A percentile compares a stretch with the other conserved stretches of the same genome.
phyloP scores from a whole-genome alignment of 2,113 vertebrate species.

The Morone saxatilis region DNA sequence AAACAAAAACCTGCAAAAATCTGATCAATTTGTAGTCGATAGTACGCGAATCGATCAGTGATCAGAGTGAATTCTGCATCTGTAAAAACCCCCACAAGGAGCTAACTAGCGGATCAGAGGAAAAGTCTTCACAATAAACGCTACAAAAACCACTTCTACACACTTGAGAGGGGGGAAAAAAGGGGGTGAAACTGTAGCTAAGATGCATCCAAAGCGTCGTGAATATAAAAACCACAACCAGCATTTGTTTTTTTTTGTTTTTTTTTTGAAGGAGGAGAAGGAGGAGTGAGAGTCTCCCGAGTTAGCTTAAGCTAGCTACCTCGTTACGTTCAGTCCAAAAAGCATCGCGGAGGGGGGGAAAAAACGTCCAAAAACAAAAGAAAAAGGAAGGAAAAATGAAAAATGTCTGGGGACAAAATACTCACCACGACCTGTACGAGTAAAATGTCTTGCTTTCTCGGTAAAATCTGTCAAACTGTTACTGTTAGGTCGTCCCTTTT shows the following conservation, averaged over 20 bases:
- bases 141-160: conserved; percentile 68
- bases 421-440: conserved; percentile 84
- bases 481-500: conserved; percentile 63
- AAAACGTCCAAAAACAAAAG: conserved; percentile 78
- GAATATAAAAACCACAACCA: conserved; percentile 56
- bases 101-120: conserved; percentile 53
- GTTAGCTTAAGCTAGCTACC: conserved; percentile 70
- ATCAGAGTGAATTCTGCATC: conserved; percentile 34
- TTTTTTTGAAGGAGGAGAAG: not conserved
- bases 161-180: conserved; percentile 54
- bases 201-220: conserved; percentile 55
- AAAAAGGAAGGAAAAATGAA: conserved; percentile 79
- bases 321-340: conserved; percentile 71
- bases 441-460: conserved; percentile 80
- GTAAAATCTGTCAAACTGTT: conserved; percentile 76
- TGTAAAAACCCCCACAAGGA: conserved; percentile 22
- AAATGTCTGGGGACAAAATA: conserved; percentile 83
- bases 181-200: conserved; percentile 37
- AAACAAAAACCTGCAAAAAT: conserved; percentile 62
- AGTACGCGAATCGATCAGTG: conserved; percentile 15
- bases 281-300: conserved; percentile 35
- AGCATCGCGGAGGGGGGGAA: conserved; percentile 51
- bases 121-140: conserved; percentile 63
- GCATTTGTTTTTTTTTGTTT: conserved; percentile 21
- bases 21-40: conserved; percentile 2